Conservation (phyloP, 2,888 invertebrate species). For the Heliothis peltigera region DNA sequence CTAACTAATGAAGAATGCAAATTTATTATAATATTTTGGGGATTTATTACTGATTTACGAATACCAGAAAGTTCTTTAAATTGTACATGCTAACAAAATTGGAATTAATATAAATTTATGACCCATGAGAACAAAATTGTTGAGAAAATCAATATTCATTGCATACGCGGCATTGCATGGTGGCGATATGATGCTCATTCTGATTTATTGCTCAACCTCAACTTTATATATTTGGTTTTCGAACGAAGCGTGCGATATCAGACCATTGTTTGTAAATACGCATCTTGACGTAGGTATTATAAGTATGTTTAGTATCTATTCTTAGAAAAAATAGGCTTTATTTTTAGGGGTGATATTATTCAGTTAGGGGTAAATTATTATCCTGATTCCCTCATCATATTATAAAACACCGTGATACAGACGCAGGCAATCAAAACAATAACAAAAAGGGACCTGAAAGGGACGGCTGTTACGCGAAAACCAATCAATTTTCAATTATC, state of each 20-base stretch:
- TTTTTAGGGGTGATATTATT: too few relatives aligned
- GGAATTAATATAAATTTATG: constrained; percentile 70
- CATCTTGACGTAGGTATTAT: constrained; percentile 31
- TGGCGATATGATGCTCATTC: constrained; percentile 76
- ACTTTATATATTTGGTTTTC: constrained; percentile 61
- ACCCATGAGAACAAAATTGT: constrained; percentile 73
- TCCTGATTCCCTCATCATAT: too few relatives aligned
- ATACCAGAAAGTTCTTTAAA: constrained; percentile 14
- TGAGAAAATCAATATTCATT: constrained; percentile 83
- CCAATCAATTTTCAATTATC: constrained; percentile 34
- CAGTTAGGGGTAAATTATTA: too few relatives aligned
- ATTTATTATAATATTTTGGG: neutral
- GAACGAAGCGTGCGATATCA: constrained; percentile 53
- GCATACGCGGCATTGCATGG: constrained; percentile 73
- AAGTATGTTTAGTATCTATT: constrained; percentile 22
- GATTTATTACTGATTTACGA: constrained; percentile 26
- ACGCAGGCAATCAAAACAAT: neutral
- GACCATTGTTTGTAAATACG: constrained; percentile 57
- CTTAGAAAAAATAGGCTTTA: too few relatives aligned
- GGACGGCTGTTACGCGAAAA: constrained; percentile 12
- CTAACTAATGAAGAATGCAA: neutral
- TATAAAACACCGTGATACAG: neutral
- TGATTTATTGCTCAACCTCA: constrained; percentile 78
- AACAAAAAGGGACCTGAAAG: constrained; percentile 7
- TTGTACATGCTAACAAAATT: constrained; percentile 33